Conservation (phyloP, 2,113 vertebrate species). For the Lucifuga dentata region DNA sequence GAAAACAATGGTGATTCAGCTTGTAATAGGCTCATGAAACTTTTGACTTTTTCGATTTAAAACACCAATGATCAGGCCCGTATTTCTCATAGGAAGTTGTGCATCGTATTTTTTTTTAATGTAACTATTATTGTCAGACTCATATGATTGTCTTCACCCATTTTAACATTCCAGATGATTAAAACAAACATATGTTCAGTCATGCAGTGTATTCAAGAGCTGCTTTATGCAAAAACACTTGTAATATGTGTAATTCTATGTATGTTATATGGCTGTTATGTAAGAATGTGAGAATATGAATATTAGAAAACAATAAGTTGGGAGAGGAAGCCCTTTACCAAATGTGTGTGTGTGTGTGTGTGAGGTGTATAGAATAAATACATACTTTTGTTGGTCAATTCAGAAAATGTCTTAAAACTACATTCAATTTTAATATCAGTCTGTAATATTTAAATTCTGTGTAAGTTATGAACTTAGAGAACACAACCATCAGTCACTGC, state of each 20-base stretch:
- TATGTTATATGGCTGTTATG: conserved; percentile 8
- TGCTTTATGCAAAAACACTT: too few species aligned
- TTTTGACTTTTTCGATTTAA: too few species aligned
- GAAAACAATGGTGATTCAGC: neutral
- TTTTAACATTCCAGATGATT: neutral
- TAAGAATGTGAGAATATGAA: too few species aligned
- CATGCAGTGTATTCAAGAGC: too few species aligned
- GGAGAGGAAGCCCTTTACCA: neutral
- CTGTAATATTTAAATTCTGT: neutral
- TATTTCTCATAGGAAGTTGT: too few species aligned
- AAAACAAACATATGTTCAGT: neutral
- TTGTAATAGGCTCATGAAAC: neutral
- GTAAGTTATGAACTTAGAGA: conserved; percentile 37
- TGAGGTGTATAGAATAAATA: conserved; percentile 2
- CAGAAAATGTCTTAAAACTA: conserved; percentile 19
- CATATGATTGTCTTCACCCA: too few species aligned
- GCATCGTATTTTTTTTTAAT: too few species aligned
- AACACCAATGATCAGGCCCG: too few species aligned
- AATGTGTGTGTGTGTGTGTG: conserved; percentile 2
- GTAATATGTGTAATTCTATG: neutral
- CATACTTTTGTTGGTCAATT: neutral
- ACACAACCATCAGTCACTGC: conserved; percentile 22
- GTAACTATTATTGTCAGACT: too few species aligned
- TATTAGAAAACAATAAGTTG: too few species aligned
- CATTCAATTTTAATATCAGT: conserved; percentile 24